Evolutionary conservation across 2,113 vertebrate genomes (phyloP).

Genomic region (Thalassarche chlororhynchos): DNA sequence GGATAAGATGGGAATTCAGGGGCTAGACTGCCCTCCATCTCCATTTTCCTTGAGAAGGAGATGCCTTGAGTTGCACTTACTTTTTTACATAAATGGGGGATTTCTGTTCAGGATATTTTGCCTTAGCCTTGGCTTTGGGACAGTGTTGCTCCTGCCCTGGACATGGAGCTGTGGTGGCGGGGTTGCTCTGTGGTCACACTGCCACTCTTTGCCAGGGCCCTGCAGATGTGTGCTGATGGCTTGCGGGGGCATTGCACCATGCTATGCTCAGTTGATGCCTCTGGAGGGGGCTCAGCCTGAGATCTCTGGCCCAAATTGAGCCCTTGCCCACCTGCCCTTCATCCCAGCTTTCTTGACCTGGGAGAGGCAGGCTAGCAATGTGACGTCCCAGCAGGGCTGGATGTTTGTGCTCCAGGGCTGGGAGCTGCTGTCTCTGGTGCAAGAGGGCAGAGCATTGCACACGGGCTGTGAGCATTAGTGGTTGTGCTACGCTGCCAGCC

Average conservation of each 20-base stretch:
- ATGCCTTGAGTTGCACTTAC: background rate
- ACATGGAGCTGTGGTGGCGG: background rate
- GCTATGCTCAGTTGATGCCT: background rate
- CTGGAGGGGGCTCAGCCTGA: background rate
- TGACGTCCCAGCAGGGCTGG: background rate
- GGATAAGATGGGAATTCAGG: background rate
- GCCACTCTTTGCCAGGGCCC: background rate
- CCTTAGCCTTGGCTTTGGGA: background rate
- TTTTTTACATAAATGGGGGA: background rate
- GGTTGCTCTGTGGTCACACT: background rate
- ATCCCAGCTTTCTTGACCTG: background rate
- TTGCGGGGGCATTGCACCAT: background rate
- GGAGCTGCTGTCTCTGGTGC: background rate
- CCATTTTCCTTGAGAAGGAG: background rate
- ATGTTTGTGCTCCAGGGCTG: background rate
- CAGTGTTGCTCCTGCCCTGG: background rate
- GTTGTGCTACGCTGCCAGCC: background rate
- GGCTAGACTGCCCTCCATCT: background rate
- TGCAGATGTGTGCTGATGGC: background rate
- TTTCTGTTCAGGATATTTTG: background rate
- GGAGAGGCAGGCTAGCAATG: background rate
- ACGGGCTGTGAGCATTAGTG: rapidly evolving
- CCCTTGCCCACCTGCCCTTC: background rate
- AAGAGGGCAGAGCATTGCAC: background rate
- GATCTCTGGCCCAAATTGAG: background rate